A percentile compares a stretch with the other conserved stretches of the same genome.
phyloP scores from a whole-genome alignment of 2,888 invertebrate species.

The Catotricha subobsoleta region DNA sequence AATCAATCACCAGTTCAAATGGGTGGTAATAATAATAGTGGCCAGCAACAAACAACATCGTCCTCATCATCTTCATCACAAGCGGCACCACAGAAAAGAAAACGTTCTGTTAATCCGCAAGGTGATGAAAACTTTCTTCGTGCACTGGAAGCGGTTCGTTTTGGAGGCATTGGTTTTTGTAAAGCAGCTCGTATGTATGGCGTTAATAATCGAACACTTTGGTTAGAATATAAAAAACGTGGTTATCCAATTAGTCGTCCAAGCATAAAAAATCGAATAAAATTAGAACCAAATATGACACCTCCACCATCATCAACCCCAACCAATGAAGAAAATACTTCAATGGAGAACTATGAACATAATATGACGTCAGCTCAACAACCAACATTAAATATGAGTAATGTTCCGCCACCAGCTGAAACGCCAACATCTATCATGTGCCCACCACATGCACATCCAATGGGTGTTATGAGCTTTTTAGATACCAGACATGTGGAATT shows the following conservation, averaged over 20 bases:
- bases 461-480: constrained; percentile 49
- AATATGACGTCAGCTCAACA: constrained; percentile 16
- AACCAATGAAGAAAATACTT: constrained; percentile 28
- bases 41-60: constrained; percentile 10
- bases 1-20: constrained; percentile 27
- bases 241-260: constrained; percentile 67
- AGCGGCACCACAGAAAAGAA: constrained; percentile 38
- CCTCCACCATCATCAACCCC: constrained; percentile 34
- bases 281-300: constrained; percentile 43
- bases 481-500: constrained; percentile 55
- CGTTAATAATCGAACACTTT: constrained; percentile 67
- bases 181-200: constrained; percentile 71
- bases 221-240: constrained; percentile 70
- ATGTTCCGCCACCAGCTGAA: constrained; percentile 30
- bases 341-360: constrained; percentile 28
- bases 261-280: constrained; percentile 58
- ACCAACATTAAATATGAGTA: constrained; percentile 28
- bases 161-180: constrained; percentile 70
- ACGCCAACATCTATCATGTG: constrained; percentile 39
- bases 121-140: constrained; percentile 66
- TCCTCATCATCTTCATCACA: constrained; percentile 7
- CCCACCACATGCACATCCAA: constrained; percentile 41
- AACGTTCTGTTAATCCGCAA: constrained; percentile 61
- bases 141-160: constrained; percentile 63
- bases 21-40: constrained; percentile 1